Base-by-base conservation (phyloP, 2,113 vertebrate genomes). In the Larimichthys polyactis region DNA sequence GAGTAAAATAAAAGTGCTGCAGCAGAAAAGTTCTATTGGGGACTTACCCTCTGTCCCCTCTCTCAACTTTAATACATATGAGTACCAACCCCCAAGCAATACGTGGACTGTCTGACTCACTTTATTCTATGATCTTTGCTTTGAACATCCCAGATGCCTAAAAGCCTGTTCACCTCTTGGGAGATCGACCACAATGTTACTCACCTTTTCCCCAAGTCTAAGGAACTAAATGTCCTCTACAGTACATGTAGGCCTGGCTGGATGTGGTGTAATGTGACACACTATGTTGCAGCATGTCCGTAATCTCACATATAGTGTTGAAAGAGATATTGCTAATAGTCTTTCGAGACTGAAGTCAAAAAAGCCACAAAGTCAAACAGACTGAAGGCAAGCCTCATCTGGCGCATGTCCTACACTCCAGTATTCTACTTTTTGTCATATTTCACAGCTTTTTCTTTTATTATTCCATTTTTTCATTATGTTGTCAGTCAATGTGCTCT, bases 221-320 rank as follows among this genome's bases (percentile, higher is more conserved):
- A 22, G 51, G 20, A 19, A 60, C 60, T 75, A 27, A 54, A 75
- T 52, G 48, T 54, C 24, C 49, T 24, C 40, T 52, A 64, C 48
- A 52, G 59, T 24, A 40, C 44, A 17, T 43, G 19, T 22, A 36
- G 32, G 71, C 51, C 71, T 49, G 29, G 40, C 44, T 51, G 71
- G 24, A 5, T 12, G 55, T 22, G 15, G 55, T 4, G 2, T 58
- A 27, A 27, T 27, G 55, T 27, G 22, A 55, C 52, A n/a, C 12
- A 32, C 15, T 36, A 17, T 60, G 7, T 24, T 2, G 60, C 60
- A 63, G 9, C 17, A n/a, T 63, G 40, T 40, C 10, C 1, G 7
- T 43, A n/a, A 43, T 4, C 60, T n/a, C 17, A n/a, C 11, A 43
- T 12, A 6, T 4, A 60, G 20, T 63, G 29, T 12, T 40, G 9